phyloP scores from a whole-genome alignment of 2,113 vertebrate species.

The Melanostigma gelatinosum region DNA sequence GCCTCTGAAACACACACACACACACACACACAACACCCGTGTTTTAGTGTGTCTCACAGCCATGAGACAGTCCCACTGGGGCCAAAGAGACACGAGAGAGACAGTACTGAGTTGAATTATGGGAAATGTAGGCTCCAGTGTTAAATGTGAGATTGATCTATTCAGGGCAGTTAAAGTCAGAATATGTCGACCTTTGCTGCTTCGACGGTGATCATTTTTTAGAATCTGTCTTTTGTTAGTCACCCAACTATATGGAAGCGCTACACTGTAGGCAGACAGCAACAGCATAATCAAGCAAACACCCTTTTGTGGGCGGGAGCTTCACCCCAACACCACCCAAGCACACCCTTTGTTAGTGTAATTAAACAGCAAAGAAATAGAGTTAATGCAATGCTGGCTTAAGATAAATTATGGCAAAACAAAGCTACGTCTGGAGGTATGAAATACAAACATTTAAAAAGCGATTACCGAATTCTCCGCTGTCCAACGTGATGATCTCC shows the following conservation, averaged over 20 bases:
- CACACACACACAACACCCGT: conserved; percentile 23
- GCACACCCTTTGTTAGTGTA: too few relatives aligned
- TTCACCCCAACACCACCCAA: neutral
- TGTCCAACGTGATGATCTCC: conserved; percentile 97
- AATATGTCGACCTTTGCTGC: neutral
- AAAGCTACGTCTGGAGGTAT: neutral
- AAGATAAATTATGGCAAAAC: neutral
- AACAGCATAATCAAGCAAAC: too few relatives aligned
- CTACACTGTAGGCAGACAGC: neutral
- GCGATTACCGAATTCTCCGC: conserved; percentile 94
- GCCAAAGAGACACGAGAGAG: neutral
- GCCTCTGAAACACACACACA: conserved; percentile 76
- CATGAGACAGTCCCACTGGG: neutral
- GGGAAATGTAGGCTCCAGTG: neutral
- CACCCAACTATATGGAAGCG: neutral
- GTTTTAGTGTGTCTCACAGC: neutral
- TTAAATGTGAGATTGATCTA: neutral
- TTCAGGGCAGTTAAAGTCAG: neutral
- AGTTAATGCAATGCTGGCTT: neutral
- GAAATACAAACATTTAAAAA: neutral
- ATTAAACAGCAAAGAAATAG: too few relatives aligned
- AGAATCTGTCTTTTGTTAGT: neutral
- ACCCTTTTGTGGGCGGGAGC: too few relatives aligned
- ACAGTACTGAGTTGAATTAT: neutral
- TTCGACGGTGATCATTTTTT: neutral